Conservation (phyloP, 2,797 vertebrate species). For the Diceros bicornis region DNA sequence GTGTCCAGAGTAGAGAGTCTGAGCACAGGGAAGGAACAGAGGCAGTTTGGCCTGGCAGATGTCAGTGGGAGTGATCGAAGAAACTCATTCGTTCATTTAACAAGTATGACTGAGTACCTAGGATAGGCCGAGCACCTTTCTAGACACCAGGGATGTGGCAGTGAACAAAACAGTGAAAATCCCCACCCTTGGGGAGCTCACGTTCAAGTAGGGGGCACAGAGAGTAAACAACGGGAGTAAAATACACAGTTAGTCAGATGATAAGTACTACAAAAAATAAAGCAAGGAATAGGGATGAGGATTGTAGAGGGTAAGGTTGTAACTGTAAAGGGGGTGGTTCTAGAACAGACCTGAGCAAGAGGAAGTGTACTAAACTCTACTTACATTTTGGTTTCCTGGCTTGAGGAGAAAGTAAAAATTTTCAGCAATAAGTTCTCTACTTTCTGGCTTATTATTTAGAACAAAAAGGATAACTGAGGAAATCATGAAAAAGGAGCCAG, state of each 20-base stretch:
- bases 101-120: constrained; percentile 2
- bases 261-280: neutral
- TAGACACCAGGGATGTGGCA: neutral
- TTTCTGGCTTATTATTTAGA: neutral
- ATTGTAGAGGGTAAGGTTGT: neutral
- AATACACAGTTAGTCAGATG: neutral
- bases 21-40: neutral
- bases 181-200: neutral
- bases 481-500: neutral
- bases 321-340: neutral
- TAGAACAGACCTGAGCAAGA: neutral
- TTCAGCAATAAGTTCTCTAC: neutral
- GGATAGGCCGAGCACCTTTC: neutral
- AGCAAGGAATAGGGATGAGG: neutral
- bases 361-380: neutral
- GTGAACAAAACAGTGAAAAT: neutral
- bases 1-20: neutral
- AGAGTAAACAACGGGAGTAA: neutral
- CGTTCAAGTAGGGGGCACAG: neutral
- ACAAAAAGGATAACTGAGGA: neutral
- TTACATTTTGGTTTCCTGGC: neutral
- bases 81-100: constrained; percentile 31
- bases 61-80: neutral
- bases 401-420: neutral
- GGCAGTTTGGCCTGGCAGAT: neutral